Evolutionary conservation across 1,140 invertebrate species (phyloP), one percentile per base, ranked within the genome.

Genomic region (Drosophila biarmipes): DNA sequence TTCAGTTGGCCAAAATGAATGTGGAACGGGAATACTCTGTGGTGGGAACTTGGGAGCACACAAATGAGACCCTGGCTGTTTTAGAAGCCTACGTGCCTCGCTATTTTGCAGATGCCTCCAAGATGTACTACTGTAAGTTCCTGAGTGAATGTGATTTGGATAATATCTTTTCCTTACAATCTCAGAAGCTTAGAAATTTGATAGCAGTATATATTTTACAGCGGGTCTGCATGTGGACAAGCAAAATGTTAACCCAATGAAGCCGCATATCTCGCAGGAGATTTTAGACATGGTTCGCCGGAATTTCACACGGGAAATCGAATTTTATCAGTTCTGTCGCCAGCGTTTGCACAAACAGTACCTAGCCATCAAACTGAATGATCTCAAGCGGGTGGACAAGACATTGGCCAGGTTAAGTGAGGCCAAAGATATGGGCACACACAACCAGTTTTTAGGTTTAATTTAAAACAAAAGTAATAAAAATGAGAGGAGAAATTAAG

Each of bases 241-340:
- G 2, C 42, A 74, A 12, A 91, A 91, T 45, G 45, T 77, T 12
- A 91, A 91, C 54, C 90, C 90, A 10, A 91, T 91, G 89, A 97
- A 98, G 90, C 97, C 97, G 1, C 95, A 96, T 7, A 97, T 98
- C 0, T 95, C 95, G 12, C 95, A 97, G 79, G 94, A 96, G 73
- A 95, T 98, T 1, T 96, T 97, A 87, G 94, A 97, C 14, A 95
- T 97, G 27, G 96, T 98, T 1, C 93, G 96, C 53, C 94, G 93
- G 43, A 98, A 98, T 91, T 97, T 98, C 87, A 97, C 97, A 0
- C 93, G 96, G 37, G 97, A 98, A 93, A 97, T 98, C 15, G 97
- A 98, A 91, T 97, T 98, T 90, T 98, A 98, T 92, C 95, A 98
- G 87, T 98, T 98, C 91, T 97, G 97, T 90, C 95, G 95, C 75